These are phyloP conservation scores for Clunio marinus DNA, from an alignment of 2,888 invertebrate genomes.

Conservation along the genomic window DNA sequence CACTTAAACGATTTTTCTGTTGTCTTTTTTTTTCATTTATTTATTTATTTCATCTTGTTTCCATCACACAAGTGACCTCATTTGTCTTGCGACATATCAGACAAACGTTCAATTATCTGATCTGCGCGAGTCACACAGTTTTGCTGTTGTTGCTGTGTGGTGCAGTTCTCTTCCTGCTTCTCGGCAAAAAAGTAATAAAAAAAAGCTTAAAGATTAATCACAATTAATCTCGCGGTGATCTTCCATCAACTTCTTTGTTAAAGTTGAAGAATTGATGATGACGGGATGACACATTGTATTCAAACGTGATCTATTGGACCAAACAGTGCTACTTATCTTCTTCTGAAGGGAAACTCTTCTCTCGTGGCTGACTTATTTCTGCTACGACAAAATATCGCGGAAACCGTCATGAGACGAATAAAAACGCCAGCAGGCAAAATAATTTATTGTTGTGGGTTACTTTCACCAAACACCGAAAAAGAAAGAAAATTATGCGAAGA, in stretches of 20 bases:
- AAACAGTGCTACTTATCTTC: no score
- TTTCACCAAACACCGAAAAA: conserved; percentile 13
- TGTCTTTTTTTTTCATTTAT: background rate
- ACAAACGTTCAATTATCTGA: conserved; percentile 27
- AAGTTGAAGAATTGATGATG: conserved; percentile 2
- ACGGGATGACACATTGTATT: background rate
- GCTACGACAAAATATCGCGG: background rate
- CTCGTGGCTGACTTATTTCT: background rate
- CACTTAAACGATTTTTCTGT: no score
- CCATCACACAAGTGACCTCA: conserved; percentile 22
- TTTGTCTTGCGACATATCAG: conserved; percentile 18
- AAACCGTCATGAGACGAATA: background rate
- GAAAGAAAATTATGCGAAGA: background rate
- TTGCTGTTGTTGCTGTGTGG: background rate
- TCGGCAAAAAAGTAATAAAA: no score
- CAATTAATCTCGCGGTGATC: conserved; percentile 12
- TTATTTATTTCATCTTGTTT: background rate
- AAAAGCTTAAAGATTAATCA: conserved; percentile 22
- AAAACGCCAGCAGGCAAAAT: background rate
- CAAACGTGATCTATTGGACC: conserved; percentile 12
- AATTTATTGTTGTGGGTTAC: conserved; percentile 20
- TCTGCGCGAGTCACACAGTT: background rate
- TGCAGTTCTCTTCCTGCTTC: conserved; percentile 21
- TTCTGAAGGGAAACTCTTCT: conserved; percentile 2
- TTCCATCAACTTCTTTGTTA: background rate